Conservation (phyloP, 2,797 vertebrate genomes). For the Stomatorhinus walkeri region DNA sequence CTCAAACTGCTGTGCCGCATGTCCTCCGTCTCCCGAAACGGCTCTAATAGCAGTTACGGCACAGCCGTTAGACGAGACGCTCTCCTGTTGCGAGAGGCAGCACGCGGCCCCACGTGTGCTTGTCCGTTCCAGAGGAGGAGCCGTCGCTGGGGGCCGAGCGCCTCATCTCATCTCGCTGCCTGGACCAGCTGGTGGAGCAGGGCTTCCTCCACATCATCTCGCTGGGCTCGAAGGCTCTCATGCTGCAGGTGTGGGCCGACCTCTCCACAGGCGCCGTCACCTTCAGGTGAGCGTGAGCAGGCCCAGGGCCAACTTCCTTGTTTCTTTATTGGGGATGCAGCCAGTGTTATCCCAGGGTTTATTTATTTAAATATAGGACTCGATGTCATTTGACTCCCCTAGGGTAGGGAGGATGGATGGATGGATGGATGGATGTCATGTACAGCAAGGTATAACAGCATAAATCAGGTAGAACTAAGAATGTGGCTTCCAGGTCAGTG, state of each 20-base stretch:
- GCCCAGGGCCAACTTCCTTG: background rate
- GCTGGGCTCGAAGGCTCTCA: constrained; percentile 89
- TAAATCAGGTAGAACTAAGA: background rate
- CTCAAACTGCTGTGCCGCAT: background rate
- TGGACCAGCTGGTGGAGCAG: constrained; percentile 67
- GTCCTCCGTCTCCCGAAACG: background rate
- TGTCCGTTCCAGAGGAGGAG: constrained; percentile 59
- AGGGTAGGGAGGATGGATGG: background rate
- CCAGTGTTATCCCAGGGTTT: background rate
- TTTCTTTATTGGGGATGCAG: background rate
- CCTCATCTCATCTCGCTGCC: constrained; percentile 42
- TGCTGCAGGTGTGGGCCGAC: constrained; percentile 96
- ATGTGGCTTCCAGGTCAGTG: background rate
- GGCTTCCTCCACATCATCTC: constrained; percentile 82
- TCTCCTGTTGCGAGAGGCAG: constrained; percentile 14
- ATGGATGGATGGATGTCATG: background rate
- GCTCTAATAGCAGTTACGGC: background rate
- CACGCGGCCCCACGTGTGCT: constrained; percentile 19
- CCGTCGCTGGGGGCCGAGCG: constrained; percentile 50
- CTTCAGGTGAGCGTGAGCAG: constrained; percentile 72
- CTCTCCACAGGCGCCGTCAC: constrained; percentile 70
- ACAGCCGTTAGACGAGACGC: background rate
- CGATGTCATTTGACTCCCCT: background rate
- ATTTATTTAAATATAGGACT: background rate
- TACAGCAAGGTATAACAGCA: background rate